Conservation (phyloP, 1,140 invertebrate genomes). For the Drosophila watanabei region DNA sequence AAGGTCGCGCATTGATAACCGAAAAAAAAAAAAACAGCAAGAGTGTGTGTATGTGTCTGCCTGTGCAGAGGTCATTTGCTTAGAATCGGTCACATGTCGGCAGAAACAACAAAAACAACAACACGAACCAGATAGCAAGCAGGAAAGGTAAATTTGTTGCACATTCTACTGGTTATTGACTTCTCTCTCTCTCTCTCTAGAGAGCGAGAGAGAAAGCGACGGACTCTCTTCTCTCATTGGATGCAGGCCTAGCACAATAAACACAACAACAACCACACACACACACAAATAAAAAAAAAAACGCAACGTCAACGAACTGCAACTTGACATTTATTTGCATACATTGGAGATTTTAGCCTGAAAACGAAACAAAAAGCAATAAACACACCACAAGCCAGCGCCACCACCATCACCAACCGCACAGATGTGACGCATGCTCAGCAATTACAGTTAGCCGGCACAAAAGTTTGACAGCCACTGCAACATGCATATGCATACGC, state of each 20-base stretch:
- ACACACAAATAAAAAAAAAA: neutral
- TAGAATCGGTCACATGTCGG: constrained; percentile 48
- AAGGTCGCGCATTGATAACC: constrained; percentile 38
- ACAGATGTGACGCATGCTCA: constrained; percentile 50
- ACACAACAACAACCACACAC: constrained; percentile 6
- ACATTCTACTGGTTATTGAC: constrained; percentile 25
- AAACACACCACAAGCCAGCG: neutral
- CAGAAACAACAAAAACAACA: constrained; percentile 4
- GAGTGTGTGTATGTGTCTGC: constrained; percentile 7
- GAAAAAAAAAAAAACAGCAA: constrained; percentile 5
- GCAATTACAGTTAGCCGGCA: constrained; percentile 41
- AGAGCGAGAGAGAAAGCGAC: constrained; percentile 13
- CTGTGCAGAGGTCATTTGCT: constrained; percentile 43
- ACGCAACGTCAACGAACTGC: constrained; percentile 52
- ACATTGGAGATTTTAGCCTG: constrained; percentile 4
- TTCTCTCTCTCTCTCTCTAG: neutral
- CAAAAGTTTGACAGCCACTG: constrained; percentile 24
- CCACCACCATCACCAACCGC: constrained; percentile 2
- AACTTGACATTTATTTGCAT: constrained; percentile 49
- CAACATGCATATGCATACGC: neutral
- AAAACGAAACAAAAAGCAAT: constrained; percentile 12
- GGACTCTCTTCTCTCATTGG: constrained; percentile 30
- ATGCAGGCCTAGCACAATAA: constrained; percentile 35
- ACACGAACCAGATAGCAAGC: constrained; percentile 4
- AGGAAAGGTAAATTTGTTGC: constrained; percentile 34